A percentile compares a stretch with the other conserved stretches of the same genome.
These are phyloP conservation scores for Leucophora obtusa DNA, from an alignment of 2,888 invertebrate genomes.

Conservation along the genomic window DNA sequence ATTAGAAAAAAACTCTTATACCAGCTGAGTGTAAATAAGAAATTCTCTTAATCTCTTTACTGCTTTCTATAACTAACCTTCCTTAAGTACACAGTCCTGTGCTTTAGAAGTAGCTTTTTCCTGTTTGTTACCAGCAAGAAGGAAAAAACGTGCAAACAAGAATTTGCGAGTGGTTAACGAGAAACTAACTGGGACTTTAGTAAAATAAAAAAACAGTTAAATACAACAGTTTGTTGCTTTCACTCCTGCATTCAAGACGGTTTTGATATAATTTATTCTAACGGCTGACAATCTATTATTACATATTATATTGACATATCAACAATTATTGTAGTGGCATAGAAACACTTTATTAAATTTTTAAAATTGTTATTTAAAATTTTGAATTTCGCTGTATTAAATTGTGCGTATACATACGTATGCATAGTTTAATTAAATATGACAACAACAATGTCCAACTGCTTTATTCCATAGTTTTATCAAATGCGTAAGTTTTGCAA, in stretches of 20 bases:
- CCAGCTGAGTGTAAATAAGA: neutral
- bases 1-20: too few species aligned
- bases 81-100: constrained; percentile 19
- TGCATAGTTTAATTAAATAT: neutral
- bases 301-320: neutral
- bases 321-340: neutral
- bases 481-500: constrained; percentile 24
- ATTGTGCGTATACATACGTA: neutral
- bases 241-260: constrained; percentile 73
- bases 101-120: constrained; percentile 21
- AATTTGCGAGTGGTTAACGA: constrained; percentile 39
- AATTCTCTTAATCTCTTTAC: constrained; percentile 10
- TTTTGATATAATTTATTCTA: constrained; percentile 31
- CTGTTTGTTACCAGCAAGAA: neutral
- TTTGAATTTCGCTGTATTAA: neutral
- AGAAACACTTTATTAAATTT: neutral
- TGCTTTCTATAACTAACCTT: constrained; percentile 43
- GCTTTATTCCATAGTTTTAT: neutral
- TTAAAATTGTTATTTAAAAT: neutral
- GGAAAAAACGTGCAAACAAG: constrained; percentile 34
- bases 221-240: constrained; percentile 79
- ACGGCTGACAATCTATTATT: neutral
- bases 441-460: neutral
- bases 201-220: constrained; percentile 51
- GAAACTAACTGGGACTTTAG: constrained; percentile 36